Conservation (phyloP, 2,888 invertebrate genomes). For the Griposia aprilina region DNA sequence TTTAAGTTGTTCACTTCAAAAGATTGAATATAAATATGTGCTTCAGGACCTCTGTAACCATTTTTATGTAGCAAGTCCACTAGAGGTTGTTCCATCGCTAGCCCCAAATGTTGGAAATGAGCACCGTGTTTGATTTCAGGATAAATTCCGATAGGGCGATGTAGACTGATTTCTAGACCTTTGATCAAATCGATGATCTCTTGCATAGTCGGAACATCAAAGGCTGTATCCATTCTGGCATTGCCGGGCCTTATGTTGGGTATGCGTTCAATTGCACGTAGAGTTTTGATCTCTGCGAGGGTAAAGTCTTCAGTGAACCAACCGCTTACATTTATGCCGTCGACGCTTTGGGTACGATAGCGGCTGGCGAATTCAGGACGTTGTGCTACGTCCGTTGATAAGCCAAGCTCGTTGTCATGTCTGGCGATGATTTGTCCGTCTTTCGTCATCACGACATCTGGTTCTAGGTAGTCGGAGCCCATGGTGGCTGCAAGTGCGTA, state of each 20-base stretch:
- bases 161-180: constrained; percentile 80
- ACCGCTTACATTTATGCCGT: constrained; percentile 77
- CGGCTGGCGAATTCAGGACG: constrained; percentile 82
- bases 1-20: constrained; percentile 86
- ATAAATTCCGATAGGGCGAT: constrained; percentile 82
- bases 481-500: constrained; percentile 86
- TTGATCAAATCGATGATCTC: constrained; percentile 86
- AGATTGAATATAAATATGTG: constrained; percentile 85
- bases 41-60: constrained; percentile 78
- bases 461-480: constrained; percentile 87
- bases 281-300: constrained; percentile 83
- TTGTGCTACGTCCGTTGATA: constrained; percentile 81
- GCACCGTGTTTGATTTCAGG: constrained; percentile 86
- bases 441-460: constrained; percentile 85
- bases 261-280: constrained; percentile 84
- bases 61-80: constrained; percentile 82
- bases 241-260: constrained; percentile 83
- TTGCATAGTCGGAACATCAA: constrained; percentile 83
- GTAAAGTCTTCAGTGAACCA: constrained; percentile 89
- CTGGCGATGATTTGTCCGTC: constrained; percentile 84
- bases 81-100: constrained; percentile 82
- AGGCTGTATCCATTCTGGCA: constrained; percentile 80
- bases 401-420: constrained; percentile 84
- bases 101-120: constrained; percentile 81
- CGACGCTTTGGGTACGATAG: constrained; percentile 79